Evolutionary conservation across 2,797 vertebrate species (phyloP).

Genomic region (Anguilla pacifica): DNA sequence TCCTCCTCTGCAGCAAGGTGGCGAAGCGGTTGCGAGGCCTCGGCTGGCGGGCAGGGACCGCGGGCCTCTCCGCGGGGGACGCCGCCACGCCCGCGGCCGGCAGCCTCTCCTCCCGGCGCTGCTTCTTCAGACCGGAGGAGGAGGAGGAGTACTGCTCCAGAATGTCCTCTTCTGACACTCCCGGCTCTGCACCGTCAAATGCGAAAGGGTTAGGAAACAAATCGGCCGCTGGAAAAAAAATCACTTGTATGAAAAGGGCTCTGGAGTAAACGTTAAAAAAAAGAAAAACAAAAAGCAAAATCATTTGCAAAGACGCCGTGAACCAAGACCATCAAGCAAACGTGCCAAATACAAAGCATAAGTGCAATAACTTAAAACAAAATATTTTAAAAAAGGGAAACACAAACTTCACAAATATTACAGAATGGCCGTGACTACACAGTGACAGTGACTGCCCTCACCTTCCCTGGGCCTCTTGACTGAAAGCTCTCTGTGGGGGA

Average conservation of each 20-base stretch:
- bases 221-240: background rate
- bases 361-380: no score
- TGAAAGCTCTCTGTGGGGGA: constrained; percentile 69
- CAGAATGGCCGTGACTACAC: no score
- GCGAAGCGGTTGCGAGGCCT: constrained; percentile 81
- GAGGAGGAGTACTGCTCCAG: constrained; percentile 82
- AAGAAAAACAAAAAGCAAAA: background rate
- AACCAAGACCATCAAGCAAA: background rate
- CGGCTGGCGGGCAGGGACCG: constrained; percentile 34
- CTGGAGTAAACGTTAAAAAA: background rate
- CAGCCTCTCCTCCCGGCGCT: constrained; percentile 56
- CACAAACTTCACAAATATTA: background rate
- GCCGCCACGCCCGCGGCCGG: constrained; percentile 29
- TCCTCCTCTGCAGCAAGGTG: constrained; percentile 81
- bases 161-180: constrained; percentile 80
- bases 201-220: constrained; percentile 6
- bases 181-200: constrained; percentile 62
- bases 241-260: background rate
- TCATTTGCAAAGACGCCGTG: no score
- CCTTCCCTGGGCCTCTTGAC: constrained; percentile 83
- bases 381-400: background rate
- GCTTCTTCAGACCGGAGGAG: constrained; percentile 74
- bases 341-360: background rate
- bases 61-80: constrained; percentile 9
- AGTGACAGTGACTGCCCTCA: constrained; percentile 54